phyloP scores from a whole-genome alignment of 2,797 vertebrate genomes.

The Galagoides demidoff region DNA sequence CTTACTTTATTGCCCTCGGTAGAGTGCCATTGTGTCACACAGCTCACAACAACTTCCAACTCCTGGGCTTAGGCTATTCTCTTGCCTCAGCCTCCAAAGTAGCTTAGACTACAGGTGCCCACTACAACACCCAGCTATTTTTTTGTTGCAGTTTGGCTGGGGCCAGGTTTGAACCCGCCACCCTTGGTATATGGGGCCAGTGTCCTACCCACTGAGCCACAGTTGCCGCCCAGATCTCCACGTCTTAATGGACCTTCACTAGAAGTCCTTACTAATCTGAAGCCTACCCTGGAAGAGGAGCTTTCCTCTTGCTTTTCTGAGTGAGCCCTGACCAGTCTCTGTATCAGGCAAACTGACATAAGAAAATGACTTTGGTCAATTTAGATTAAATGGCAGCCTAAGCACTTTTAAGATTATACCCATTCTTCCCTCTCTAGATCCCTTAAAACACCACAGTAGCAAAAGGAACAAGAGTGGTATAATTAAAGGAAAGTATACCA shows the following conservation, averaged over 20 bases:
- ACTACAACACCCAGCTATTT: too few relatives aligned
- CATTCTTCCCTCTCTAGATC: not conserved
- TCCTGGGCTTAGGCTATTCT: too few relatives aligned
- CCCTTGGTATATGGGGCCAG: too few relatives aligned
- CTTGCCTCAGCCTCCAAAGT: too few relatives aligned
- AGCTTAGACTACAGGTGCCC: too few relatives aligned
- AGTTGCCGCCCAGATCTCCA: not conserved
- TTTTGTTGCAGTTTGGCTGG: too few relatives aligned
- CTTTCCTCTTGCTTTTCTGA: not conserved
- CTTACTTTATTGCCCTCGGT: too few relatives aligned
- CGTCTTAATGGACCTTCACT: not conserved
- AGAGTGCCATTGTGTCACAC: too few relatives aligned
- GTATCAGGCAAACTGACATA: not conserved
- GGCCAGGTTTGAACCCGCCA: too few relatives aligned
- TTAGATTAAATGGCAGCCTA: constrained; percentile 20
- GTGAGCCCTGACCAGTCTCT: not conserved
- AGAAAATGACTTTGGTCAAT: constrained; percentile 42
- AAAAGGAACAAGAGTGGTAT: constrained; percentile 23
- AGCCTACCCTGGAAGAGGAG: not conserved
- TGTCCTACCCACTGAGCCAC: too few relatives aligned
- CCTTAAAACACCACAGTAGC: constrained; percentile 36
- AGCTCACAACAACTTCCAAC: too few relatives aligned
- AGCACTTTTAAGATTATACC: not conserved
- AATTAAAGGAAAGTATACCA: constrained; percentile 7
- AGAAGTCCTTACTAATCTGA: constrained; percentile 38